phyloP scores from a whole-genome alignment of 1,140 invertebrate genomes.

The Platyscapa corneri region DNA sequence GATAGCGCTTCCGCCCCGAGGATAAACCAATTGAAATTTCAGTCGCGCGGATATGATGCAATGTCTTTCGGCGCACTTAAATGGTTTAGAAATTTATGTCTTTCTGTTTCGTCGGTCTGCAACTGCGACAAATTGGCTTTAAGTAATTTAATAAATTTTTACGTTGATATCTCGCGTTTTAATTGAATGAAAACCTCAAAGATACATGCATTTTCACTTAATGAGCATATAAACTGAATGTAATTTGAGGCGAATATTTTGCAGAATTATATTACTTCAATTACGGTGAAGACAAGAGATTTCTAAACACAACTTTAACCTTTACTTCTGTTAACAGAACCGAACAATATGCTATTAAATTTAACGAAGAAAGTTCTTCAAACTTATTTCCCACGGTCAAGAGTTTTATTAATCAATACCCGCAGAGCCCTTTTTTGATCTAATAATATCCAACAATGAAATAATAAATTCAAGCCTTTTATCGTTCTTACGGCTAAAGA shows the following conservation, averaged over 20 bases:
- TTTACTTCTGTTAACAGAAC: not conserved
- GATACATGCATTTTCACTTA: not conserved
- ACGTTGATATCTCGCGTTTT: not conserved
- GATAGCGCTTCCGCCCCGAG: not conserved
- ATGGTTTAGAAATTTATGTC: not conserved
- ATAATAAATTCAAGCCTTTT: not conserved
- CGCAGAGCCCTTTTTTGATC: not conserved
- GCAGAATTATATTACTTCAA: not conserved
- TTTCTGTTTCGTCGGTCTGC: not conserved
- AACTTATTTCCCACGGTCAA: not conserved
- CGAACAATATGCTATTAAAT: constrained; percentile 3
- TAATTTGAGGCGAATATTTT: not conserved
- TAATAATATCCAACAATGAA: constrained; percentile 5
- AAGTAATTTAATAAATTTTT: not conserved
- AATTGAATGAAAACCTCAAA: not conserved
- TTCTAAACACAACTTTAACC: not conserved
- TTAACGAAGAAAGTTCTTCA: not conserved
- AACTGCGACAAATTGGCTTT: not conserved
- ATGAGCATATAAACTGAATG: not conserved
- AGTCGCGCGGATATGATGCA: not conserved
- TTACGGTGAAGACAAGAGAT: not conserved
- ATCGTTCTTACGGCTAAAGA: not conserved
- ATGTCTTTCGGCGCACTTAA: not conserved
- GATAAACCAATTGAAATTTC: not conserved
- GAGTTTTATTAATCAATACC: constrained; percentile 8